A percentile compares a stretch with the other conserved stretches of the same genome.
phyloP scores from a whole-genome alignment of 2,113 vertebrate genomes.

The Colossoma macropomum region DNA sequence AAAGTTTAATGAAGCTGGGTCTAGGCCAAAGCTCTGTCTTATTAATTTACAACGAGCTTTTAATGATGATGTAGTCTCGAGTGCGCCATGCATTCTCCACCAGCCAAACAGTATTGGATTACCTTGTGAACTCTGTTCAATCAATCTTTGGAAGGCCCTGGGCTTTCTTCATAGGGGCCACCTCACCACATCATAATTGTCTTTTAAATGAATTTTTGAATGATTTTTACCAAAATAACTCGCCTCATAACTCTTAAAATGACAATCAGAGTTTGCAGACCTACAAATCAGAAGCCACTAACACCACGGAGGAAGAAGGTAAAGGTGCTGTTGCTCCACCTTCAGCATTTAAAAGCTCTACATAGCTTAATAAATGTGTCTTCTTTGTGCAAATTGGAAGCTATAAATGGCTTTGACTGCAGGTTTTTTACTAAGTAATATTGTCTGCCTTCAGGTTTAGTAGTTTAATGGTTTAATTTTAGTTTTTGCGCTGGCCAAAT shows the following conservation, averaged over 20 bases:
- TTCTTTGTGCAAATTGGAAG: too few species aligned
- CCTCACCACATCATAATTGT: not conserved
- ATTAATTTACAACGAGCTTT: conserved; percentile 16
- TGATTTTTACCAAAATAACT: not conserved
- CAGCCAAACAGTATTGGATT: not conserved
- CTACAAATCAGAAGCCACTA: not conserved
- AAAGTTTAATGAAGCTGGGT: conserved; percentile 1
- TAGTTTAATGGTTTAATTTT: too few species aligned
- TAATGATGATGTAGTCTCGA: conserved; percentile 6
- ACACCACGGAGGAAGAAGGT: not conserved
- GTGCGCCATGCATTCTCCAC: not conserved
- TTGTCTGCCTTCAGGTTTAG: too few species aligned
- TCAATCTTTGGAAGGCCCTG: not conserved
- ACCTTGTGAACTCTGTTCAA: not conserved
- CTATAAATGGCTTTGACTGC: too few species aligned
- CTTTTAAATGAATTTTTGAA: not conserved
- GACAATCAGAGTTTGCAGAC: not conserved
- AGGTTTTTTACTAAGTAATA: too few species aligned
- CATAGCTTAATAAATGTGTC: too few species aligned
- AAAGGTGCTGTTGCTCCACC: not conserved
- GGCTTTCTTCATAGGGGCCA: not conserved
- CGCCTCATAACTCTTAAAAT: not conserved
- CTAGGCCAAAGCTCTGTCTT: not conserved
- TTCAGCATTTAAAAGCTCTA: not conserved
- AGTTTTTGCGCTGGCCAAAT: too few species aligned